Percentiles rank a stretch among this genome's conserved stretches.
These are phyloP conservation scores for Aramus guarauna DNA, from an alignment of 2,113 vertebrate genomes.

Conservation along the genomic window DNA sequence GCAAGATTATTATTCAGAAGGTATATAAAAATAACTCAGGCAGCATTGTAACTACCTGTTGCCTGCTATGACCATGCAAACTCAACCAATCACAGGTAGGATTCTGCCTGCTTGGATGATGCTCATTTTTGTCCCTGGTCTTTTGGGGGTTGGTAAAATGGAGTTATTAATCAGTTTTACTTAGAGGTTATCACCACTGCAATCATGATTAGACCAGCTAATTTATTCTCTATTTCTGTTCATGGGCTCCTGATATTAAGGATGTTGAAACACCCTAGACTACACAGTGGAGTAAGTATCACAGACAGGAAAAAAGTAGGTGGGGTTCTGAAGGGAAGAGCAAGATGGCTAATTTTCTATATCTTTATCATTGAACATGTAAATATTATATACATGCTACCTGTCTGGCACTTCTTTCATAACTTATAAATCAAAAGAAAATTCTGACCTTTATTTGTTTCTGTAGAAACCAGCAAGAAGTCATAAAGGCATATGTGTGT, in stretches of 20 bases:
- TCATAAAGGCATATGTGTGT: accelerated
- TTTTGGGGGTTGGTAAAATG: not conserved
- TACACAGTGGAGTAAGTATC: not conserved
- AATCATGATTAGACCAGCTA: not conserved
- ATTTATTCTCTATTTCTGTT: not conserved
- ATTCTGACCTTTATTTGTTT: not conserved
- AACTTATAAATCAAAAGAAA: not conserved
- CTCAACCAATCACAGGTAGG: not conserved
- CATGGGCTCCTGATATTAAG: not conserved
- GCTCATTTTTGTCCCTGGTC: not conserved
- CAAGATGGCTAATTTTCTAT: not conserved
- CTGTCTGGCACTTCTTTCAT: not conserved
- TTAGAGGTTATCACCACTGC: not conserved
- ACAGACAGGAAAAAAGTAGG: not conserved
- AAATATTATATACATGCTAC: not conserved
- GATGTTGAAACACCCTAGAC: not conserved
- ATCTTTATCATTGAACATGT: not conserved
- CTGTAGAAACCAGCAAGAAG: not conserved
- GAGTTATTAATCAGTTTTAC: not conserved
- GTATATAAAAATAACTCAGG: not conserved
- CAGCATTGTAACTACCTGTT: not conserved
- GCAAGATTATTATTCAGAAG: not conserved
- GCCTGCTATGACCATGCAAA: not conserved
- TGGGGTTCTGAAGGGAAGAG: not conserved
- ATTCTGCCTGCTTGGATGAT: not conserved